phyloP scores from a whole-genome alignment of 2,113 vertebrate genomes.

The Oreochromis tanganicae region DNA sequence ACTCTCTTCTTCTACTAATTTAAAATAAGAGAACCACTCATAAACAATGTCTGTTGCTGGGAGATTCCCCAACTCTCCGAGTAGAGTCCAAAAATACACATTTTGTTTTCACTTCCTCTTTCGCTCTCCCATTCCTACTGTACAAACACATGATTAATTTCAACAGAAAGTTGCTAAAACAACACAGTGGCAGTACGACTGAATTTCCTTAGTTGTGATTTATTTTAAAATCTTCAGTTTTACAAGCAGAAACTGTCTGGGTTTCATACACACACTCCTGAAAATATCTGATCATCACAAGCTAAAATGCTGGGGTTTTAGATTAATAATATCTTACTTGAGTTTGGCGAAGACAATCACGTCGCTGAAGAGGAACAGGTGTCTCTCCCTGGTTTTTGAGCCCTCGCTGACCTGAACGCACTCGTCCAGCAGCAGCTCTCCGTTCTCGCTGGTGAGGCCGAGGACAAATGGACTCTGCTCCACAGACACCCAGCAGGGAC shows the following conservation, averaged over 20 bases:
- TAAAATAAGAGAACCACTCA: neutral
- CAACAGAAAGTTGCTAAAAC: neutral
- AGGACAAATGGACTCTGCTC: conserved; percentile 73
- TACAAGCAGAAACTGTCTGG: neutral
- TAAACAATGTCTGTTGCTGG: neutral
- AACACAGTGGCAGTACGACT: neutral
- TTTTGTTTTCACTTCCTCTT: conserved; percentile 51
- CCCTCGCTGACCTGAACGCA: conserved; percentile 61
- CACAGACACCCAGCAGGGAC: conserved; percentile 34
- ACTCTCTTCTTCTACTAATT: neutral
- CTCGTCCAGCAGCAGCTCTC: conserved; percentile 65
- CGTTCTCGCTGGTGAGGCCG: conserved; percentile 58
- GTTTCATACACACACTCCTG: neutral
- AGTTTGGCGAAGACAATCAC: conserved; percentile 67
- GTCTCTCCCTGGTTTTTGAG: conserved; percentile 60
- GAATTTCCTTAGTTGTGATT: neutral
- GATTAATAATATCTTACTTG: conserved; percentile 51
- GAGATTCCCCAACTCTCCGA: conserved; percentile 44
- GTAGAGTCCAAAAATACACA: neutral
- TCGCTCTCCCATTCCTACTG: neutral
- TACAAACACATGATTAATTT: neutral
- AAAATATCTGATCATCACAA: neutral
- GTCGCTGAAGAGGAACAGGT: conserved; percentile 71
- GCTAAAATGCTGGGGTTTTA: neutral
- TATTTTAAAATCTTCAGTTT: neutral